Conservation (phyloP, 2,113 vertebrate genomes). For the Neodontobutis hainanensis region DNA sequence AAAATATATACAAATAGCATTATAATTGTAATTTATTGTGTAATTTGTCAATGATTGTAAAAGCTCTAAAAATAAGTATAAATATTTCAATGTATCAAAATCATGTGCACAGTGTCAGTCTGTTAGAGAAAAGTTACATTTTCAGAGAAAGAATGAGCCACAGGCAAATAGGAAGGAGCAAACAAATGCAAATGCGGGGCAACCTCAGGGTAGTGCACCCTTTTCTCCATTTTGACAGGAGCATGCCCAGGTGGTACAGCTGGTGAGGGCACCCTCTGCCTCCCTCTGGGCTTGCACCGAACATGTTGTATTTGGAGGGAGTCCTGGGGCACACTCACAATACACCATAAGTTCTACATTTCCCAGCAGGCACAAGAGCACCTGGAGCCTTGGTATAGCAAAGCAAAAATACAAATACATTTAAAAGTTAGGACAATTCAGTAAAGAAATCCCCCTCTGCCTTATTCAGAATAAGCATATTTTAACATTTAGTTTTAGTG, state of each 20-base stretch:
- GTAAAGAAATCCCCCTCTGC: no score
- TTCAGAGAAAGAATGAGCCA: background rate
- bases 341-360: conserved; percentile 11
- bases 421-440: background rate
- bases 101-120: no score
- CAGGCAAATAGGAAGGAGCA: background rate
- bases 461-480: no score
- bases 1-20: conserved; percentile 29
- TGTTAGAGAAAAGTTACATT: no score
- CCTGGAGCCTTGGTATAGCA: conserved; percentile 8
- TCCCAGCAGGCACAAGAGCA: conserved; percentile 25
- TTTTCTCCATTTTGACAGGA: conserved; percentile 30
- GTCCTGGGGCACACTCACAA: conserved; percentile 12
- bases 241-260: conserved; percentile 29
- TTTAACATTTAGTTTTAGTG: background rate
- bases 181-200: conserved; percentile 4
- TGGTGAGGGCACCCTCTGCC: conserved; percentile 28
- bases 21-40: no score
- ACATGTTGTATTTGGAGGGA: conserved; percentile 19
- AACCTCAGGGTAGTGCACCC: conserved; percentile 10
- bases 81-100: no score
- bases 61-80: no score
- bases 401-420: background rate
- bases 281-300: conserved; percentile 39
- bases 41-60: no score